Evolutionary conservation across 2,888 invertebrate genomes (phyloP), one percentile per base, ranked within the genome.

Genomic region (Cinara cedri): DNA sequence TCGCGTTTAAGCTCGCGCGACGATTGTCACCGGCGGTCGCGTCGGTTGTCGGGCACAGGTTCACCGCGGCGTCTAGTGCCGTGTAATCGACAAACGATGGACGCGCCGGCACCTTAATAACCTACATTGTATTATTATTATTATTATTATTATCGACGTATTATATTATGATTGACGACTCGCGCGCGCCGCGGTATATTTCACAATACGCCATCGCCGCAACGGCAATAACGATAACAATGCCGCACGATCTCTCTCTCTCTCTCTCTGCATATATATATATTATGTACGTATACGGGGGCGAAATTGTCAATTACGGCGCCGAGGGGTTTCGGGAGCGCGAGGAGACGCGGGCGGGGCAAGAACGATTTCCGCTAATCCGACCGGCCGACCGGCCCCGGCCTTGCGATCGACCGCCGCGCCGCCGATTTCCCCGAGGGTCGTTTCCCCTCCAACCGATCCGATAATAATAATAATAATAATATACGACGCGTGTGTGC

Each of bases 161-260:
- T 70, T 68, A 26, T 24, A 66, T 63, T 51, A 63, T 74, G 74
- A 75, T 75, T 65, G 74, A 75, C 63, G 74, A 75, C 21, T 65
- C 44, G 49, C 19, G 11, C 11, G 6, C 55, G 21, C 46, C 6
- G 46, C 42, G 42, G 60, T 9, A 9, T 34, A 54, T 65, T 75
- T 75, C 63, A 51, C 51, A 44, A 75, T 16, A 75, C 14, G 11
- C 34, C 34, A 6, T n/a, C 42, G 24, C n/a, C 24, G 44, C 54
- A 16, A 51, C 51, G 51, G 55, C n/a, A 42, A 70, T 42, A 70
- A 70, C 34, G 34, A 49, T 42, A 63, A 19, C 62, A 74, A 74
- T 51, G 49, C 11, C 16, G n/a, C 26, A 3, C 34, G 34, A 4
- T 3, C 34, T 6, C 34, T 6, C 34, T n/a, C n/a, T n/a, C n/a